Percentiles rank a stretch among this genome's conserved stretches.
Conservation (phyloP, 1,140 invertebrate genomes). For the Patella vulgata region DNA sequence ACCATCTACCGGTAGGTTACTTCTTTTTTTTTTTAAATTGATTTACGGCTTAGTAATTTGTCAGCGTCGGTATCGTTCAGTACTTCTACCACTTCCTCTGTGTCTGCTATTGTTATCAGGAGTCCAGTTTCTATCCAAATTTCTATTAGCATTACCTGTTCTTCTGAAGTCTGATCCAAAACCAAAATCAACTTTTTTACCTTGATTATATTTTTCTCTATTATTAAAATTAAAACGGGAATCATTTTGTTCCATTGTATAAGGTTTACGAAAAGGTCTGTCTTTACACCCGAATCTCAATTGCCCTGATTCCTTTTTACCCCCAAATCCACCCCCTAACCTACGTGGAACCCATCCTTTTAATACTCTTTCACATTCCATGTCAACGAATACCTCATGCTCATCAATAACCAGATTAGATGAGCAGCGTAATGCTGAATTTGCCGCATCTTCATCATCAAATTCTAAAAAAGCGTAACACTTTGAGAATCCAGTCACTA, state of each 20-base stretch:
- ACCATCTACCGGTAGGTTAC: too few relatives aligned
- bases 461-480: conserved; percentile 90
- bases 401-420: conserved; percentile 77
- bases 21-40: too few relatives aligned
- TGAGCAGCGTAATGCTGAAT: conserved; percentile 69
- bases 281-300: conserved; percentile 84
- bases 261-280: conserved; percentile 72
- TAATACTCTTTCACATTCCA: conserved; percentile 71
- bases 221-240: too few relatives aligned
- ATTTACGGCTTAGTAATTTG: too few relatives aligned
- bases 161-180: too few relatives aligned
- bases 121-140: too few relatives aligned
- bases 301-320: conserved; percentile 88
- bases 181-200: too few relatives aligned
- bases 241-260: conserved; percentile 3
- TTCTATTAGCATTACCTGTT: too few relatives aligned
- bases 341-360: conserved; percentile 86
- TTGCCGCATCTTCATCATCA: conserved; percentile 72
- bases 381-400: conserved; percentile 70
- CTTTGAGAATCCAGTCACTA: conserved; percentile 84
- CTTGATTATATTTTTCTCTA: too few relatives aligned
- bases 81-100: too few relatives aligned
- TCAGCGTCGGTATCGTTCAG: too few relatives aligned
- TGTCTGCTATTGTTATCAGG: too few relatives aligned
- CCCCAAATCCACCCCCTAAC: conserved; percentile 87